These are phyloP conservation scores for Polydrusus pterygomalis DNA, from an alignment of 2,888 invertebrate genomes.

Conservation along the genomic window DNA sequence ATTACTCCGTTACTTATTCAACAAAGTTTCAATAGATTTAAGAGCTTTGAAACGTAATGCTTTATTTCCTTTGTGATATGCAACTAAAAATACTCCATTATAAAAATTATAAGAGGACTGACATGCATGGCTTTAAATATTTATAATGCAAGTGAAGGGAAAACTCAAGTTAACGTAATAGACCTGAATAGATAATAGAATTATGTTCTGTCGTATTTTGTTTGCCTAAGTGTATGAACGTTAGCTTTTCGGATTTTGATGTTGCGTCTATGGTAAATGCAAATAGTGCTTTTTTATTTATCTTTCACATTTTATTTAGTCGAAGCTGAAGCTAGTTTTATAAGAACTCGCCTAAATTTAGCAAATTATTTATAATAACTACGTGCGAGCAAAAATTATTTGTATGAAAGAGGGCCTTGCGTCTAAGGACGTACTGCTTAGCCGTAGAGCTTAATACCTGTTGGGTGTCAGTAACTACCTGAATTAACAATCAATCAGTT, in stretches of 20 bases:
- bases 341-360: too few relatives aligned
- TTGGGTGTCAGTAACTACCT: too few relatives aligned
- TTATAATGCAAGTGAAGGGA: slow-evolving; percentile 18
- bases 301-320: background rate
- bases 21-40: slow-evolving; percentile 35
- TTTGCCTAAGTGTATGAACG: background rate
- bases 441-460: too few relatives aligned
- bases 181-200: slow-evolving; percentile 12
- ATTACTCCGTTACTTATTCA: slow-evolving; percentile 40
- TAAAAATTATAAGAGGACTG: slow-evolving; percentile 42
- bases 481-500: too few relatives aligned
- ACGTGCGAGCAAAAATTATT: too few relatives aligned
- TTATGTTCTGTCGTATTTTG: background rate
- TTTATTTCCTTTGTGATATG: slow-evolving; percentile 39
- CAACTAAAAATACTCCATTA: slow-evolving; percentile 38
- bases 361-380: too few relatives aligned
- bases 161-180: slow-evolving; percentile 29
- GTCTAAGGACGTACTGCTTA: too few relatives aligned
- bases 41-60: slow-evolving; percentile 29
- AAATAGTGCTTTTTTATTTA: background rate
- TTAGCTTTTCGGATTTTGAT: slow-evolving; percentile 11
- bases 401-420: too few relatives aligned
- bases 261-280: background rate
- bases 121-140: slow-evolving; percentile 44
- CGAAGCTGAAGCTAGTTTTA: too few relatives aligned